These are phyloP conservation scores for Macropis europaea DNA, from an alignment of 2,888 invertebrate species.

Conservation along the genomic window DNA sequence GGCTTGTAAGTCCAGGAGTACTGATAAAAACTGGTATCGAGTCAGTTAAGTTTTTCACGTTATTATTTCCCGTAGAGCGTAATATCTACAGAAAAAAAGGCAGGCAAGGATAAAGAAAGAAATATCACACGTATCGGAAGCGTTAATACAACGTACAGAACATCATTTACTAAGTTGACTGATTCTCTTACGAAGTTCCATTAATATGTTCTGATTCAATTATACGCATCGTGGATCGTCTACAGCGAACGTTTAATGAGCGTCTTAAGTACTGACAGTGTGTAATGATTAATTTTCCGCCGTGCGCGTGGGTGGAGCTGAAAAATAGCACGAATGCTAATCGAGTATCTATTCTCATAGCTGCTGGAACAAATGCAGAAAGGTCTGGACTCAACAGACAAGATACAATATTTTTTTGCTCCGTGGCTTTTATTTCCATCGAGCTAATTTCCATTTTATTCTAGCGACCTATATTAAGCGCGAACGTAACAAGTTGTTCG, in stretches of 20 bases:
- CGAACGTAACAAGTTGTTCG: too few relatives aligned
- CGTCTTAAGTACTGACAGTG: neutral
- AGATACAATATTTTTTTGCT: neutral
- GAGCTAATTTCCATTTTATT: neutral
- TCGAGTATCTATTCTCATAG: neutral
- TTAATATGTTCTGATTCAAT: slow-evolving; percentile 6
- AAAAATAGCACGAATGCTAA: neutral
- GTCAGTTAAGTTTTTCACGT: too few relatives aligned
- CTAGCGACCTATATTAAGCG: too few relatives aligned
- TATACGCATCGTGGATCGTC: neutral
- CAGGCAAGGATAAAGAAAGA: too few relatives aligned
- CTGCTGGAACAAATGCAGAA: neutral
- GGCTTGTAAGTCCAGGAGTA: too few relatives aligned
- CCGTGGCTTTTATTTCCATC: neutral
- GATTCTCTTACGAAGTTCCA: neutral
- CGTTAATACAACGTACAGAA: too few relatives aligned
- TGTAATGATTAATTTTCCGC: neutral
- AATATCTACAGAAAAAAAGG: too few relatives aligned
- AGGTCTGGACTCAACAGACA: too few relatives aligned
- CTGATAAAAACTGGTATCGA: too few relatives aligned
- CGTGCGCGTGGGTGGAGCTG: neutral
- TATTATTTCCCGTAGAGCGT: too few relatives aligned
- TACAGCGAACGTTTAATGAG: neutral
- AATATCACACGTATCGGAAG: too few relatives aligned
- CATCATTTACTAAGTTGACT: neutral